Percentiles rank a stretch among this genome's conserved stretches.
These are phyloP conservation scores for Drosophila prolongata DNA, from an alignment of 2,888 invertebrate genomes.

Conservation along the genomic window DNA sequence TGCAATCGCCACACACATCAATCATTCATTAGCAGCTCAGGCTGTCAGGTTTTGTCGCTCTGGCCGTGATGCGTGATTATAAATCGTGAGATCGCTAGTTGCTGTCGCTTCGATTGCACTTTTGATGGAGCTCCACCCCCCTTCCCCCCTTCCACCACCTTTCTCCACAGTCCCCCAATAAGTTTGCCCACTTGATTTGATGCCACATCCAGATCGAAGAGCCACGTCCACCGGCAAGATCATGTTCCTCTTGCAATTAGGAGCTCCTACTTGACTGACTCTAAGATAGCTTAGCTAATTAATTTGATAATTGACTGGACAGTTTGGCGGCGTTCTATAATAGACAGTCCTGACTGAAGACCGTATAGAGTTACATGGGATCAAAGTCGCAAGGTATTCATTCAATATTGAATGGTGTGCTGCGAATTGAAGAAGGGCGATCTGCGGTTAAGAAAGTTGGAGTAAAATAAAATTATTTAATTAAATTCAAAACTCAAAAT, in stretches of 20 bases:
- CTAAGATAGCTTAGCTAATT: conserved; percentile 72
- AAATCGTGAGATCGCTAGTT: conserved; percentile 49
- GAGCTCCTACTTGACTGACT: conserved; percentile 35
- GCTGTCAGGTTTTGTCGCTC: conserved; percentile 66
- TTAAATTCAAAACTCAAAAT: no score
- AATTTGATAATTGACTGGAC: conserved; percentile 70
- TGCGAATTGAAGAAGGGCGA: no score
- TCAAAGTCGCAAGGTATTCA: conserved; percentile 1
- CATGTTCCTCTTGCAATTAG: conserved; percentile 55
- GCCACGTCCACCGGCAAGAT: conserved; percentile 9
- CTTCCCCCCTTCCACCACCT: background rate
- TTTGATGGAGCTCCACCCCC: conserved; percentile 42
- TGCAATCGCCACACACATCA: conserved; percentile 69
- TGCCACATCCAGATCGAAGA: conserved; percentile 17
- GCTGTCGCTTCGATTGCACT: conserved; percentile 48
- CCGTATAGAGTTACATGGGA: conserved; percentile 14
- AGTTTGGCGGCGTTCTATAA: conserved; percentile 30
- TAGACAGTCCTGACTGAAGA: conserved; percentile 14
- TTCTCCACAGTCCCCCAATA: conserved; percentile 22
- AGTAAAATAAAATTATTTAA: background rate
- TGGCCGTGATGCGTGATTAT: conserved; percentile 54
- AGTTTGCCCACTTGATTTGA: conserved; percentile 52
- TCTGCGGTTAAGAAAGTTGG: background rate
- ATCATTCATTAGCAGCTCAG: conserved; percentile 80
- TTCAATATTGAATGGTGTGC: background rate